phyloP scores from a whole-genome alignment of 1,140 invertebrate species.

The Cotesia typhae region DNA sequence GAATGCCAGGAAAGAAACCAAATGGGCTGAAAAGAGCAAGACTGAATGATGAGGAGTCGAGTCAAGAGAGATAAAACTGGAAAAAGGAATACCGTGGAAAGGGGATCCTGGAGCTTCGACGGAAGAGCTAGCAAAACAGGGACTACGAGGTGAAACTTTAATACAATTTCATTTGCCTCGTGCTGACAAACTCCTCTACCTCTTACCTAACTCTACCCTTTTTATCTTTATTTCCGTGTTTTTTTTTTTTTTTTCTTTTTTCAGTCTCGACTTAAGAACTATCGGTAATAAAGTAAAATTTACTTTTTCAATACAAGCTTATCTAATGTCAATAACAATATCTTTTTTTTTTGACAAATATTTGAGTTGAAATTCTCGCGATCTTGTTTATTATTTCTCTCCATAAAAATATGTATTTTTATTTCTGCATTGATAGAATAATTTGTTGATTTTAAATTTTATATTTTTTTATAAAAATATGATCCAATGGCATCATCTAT shows the following conservation, averaged over 20 bases:
- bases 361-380: too few species aligned
- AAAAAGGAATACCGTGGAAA: slow-evolving; percentile 8
- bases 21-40: slow-evolving; percentile 38
- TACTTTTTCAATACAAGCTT: too few species aligned
- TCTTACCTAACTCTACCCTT: slow-evolving; percentile 13
- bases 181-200: slow-evolving; percentile 54
- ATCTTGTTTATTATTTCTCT: too few species aligned
- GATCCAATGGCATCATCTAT: too few species aligned
- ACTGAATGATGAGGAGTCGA: slow-evolving; percentile 4
- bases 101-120: slow-evolving; percentile 16
- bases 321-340: too few species aligned
- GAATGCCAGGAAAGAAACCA: neutral
- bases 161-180: slow-evolving; percentile 61
- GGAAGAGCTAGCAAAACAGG: slow-evolving; percentile 37
- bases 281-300: too few species aligned
- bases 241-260: neutral
- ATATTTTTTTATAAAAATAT: too few species aligned
- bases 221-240: slow-evolving; percentile 22
- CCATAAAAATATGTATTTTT: too few species aligned
- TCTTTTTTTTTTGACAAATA: too few species aligned
- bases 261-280: too few species aligned
- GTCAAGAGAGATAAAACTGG: slow-evolving; percentile 39
- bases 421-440: too few species aligned
- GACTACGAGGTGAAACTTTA: slow-evolving; percentile 56
- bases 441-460: too few species aligned